These are phyloP conservation scores for Strigops habroptila DNA, from an alignment of 2,113 vertebrate species.

Conservation along the genomic window DNA sequence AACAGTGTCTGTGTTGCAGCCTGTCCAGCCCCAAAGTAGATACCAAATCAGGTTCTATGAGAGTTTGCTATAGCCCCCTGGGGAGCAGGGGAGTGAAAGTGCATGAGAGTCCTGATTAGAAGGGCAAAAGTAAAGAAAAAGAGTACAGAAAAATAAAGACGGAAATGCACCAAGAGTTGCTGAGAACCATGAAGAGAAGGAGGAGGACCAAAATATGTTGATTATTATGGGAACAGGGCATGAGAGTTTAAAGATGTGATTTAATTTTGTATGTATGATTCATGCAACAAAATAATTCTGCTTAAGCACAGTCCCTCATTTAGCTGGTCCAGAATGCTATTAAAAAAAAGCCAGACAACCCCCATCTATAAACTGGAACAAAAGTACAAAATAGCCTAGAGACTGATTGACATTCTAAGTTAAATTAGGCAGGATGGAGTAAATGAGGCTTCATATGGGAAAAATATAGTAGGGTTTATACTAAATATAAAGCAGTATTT, in stretches of 20 bases:
- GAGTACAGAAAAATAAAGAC: background rate
- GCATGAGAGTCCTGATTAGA: background rate
- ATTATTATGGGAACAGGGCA: background rate
- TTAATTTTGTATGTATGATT: constrained; percentile 25
- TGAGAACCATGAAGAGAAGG: background rate
- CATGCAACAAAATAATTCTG: constrained; percentile 12
- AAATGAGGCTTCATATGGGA: background rate
- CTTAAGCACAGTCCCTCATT: background rate
- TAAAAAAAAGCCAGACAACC: background rate
- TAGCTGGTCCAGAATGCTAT: background rate
- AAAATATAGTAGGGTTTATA: background rate
- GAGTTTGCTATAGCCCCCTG: rapidly evolving
- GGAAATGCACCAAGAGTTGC: background rate
- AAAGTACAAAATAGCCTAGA: background rate
- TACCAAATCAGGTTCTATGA: background rate
- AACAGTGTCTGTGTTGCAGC: background rate
- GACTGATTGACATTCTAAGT: background rate
- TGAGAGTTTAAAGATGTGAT: background rate
- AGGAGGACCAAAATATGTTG: background rate
- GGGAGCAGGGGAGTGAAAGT: background rate
- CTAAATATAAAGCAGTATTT: background rate
- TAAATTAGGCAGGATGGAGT: background rate
- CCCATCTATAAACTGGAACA: background rate
- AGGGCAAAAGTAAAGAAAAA: background rate
- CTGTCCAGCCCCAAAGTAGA: background rate